A percentile compares a stretch with the other conserved stretches of the same genome.
Evolutionary conservation across 2,888 invertebrate species (phyloP).

Genomic region (Agonopterix heracliana): DNA sequence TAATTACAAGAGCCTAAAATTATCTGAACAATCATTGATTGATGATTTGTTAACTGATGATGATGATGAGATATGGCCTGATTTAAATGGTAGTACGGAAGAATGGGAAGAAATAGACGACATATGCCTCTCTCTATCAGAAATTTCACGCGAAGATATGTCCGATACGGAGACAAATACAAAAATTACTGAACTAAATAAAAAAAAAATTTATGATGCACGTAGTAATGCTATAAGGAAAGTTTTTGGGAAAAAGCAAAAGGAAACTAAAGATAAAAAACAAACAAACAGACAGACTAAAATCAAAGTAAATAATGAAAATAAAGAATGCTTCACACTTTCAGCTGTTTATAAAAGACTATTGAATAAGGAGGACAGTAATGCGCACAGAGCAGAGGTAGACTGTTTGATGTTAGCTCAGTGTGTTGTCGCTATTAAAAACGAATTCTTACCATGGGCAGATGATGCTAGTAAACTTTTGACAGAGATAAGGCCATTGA

Average conservation of each 20-base stretch:
- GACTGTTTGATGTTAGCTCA: conserved; percentile 80
- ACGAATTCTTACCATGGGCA: conserved; percentile 76
- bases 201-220: conserved; percentile 4
- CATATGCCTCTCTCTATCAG: conserved; percentile 32
- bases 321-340: conserved; percentile 60
- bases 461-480: conserved; percentile 40
- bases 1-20: neutral
- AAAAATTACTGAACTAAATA: conserved; percentile 2
- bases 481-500: conserved; percentile 35
- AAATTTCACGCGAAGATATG: conserved; percentile 24
- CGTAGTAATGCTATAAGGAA: conserved; percentile 14
- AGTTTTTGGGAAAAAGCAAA: conserved; percentile 11
- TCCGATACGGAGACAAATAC: neutral
- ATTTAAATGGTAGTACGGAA: conserved; percentile 39
- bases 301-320: conserved; percentile 8
- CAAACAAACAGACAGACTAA: neutral
- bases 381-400: conserved; percentile 80
- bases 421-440: conserved; percentile 74
- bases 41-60: conserved; percentile 38
- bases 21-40: neutral
- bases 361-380: conserved; percentile 52
- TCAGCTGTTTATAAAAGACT: conserved; percentile 72
- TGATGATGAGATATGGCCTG: conserved; percentile 46
- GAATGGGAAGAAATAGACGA: conserved; percentile 49
- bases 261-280: neutral